A percentile compares a stretch with the other conserved stretches of the same genome.
Conservation (phyloP, 2,797 vertebrate species). For the Muscicapa striata region DNA sequence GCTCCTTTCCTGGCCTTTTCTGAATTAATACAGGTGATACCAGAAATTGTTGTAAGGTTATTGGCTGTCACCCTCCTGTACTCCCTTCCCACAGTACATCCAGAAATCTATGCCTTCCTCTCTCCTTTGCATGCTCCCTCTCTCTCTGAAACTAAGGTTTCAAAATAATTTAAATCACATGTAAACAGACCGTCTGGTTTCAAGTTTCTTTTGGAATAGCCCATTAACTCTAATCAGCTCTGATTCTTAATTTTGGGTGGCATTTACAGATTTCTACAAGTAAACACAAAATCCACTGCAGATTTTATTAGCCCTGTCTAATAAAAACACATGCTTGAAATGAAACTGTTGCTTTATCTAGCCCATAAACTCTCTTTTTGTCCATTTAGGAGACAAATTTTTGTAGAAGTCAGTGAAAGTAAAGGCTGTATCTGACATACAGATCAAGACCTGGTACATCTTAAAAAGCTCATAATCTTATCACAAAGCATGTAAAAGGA, state of each 20-base stretch:
- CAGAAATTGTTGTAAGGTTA: neutral
- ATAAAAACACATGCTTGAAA: conserved; percentile 66
- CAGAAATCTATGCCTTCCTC: neutral
- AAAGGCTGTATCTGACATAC: conserved; percentile 21
- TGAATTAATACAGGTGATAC: neutral
- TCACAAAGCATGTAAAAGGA: conserved; percentile 65
- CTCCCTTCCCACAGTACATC: neutral
- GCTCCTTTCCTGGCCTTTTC: neutral
- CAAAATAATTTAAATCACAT: conserved; percentile 63
- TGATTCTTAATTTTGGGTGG: conserved; percentile 56
- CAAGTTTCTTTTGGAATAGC: conserved; percentile 44
- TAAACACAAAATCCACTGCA: conserved; percentile 57
- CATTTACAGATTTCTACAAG: conserved; percentile 56
- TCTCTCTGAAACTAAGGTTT: conserved; percentile 51
- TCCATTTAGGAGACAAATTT: conserved; percentile 39
- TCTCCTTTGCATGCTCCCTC: neutral
- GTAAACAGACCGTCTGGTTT: conserved; percentile 6
- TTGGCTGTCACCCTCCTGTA: neutral
- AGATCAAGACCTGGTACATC: neutral
- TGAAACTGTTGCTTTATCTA: conserved; percentile 44
- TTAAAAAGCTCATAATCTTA: conserved; percentile 73
- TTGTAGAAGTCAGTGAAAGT: conserved; percentile 41
- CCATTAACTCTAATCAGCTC: conserved; percentile 40
- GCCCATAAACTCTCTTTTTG: conserved; percentile 50
- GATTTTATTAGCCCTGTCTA: conserved; percentile 65